Evolutionary conservation across 2,888 invertebrate species (phyloP).

Genomic region (Agelastica alni): DNA sequence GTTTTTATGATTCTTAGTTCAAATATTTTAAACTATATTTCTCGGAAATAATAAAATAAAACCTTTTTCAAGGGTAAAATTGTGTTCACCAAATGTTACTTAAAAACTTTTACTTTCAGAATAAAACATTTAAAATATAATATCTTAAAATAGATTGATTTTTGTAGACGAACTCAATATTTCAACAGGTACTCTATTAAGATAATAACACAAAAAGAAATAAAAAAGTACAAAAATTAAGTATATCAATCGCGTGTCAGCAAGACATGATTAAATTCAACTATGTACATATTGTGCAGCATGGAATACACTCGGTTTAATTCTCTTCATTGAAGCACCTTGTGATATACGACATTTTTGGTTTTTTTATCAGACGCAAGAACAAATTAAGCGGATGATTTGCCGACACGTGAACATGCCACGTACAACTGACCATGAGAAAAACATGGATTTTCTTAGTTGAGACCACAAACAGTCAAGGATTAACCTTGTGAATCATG

Average conservation of each 20-base stretch:
- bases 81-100: no score
- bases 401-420: constrained; percentile 20
- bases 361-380: constrained; percentile 23
- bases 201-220: not conserved
- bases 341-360: constrained; percentile 27
- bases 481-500: not conserved
- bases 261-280: not conserved
- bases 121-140: no score
- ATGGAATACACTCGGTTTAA: not conserved
- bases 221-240: not conserved
- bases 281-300: not conserved
- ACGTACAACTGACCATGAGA: constrained; percentile 2
- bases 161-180: no score
- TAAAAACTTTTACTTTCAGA: no score
- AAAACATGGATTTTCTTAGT: not conserved
- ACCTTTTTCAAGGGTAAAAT: no score
- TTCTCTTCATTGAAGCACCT: not conserved
- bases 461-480: not conserved
- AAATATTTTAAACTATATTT: no score
- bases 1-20: no score
- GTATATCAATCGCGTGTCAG: not conserved
- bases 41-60: no score
- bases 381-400: constrained; percentile 22
- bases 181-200: no score
- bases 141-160: no score